These are phyloP conservation scores for Flexamia atlantica DNA, from an alignment of 2,888 invertebrate species.

Conservation along the genomic window DNA sequence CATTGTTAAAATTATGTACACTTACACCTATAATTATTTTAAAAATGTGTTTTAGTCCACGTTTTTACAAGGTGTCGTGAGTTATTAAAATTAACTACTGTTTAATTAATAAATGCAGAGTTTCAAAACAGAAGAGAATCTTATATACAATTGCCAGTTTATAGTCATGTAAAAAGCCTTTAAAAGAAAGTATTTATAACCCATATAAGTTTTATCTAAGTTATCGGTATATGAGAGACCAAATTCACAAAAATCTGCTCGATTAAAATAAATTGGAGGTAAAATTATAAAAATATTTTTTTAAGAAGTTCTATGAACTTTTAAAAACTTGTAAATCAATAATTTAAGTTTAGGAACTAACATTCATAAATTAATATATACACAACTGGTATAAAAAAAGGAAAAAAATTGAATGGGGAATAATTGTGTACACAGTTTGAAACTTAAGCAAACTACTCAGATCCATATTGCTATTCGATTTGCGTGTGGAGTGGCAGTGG, in stretches of 20 bases:
- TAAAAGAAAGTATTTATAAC: background rate
- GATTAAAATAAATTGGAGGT: background rate
- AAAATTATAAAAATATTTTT: background rate
- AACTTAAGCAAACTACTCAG: background rate
- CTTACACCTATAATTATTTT: constrained; percentile 56
- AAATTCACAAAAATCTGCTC: background rate
- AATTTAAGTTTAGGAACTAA: constrained; percentile 35
- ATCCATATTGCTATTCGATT: constrained; percentile 2
- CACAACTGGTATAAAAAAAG: background rate
- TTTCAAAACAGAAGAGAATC: constrained; percentile 34
- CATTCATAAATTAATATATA: constrained; percentile 35
- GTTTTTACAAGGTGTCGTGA: constrained; percentile 54
- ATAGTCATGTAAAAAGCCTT: background rate
- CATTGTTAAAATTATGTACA: constrained; percentile 60
- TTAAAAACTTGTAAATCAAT: background rate
- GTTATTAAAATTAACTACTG: constrained; percentile 39
- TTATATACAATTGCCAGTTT: constrained; percentile 23
- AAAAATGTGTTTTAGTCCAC: constrained; percentile 50
- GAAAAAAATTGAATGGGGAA: background rate
- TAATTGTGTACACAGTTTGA: background rate
- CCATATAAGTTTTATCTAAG: background rate
- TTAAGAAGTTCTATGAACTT: background rate
- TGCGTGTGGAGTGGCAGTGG: constrained; percentile 4
- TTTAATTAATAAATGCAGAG: constrained; percentile 47
- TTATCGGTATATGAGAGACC: background rate